A percentile compares a stretch with the other conserved stretches of the same genome.
Conservation (phyloP, 2,797 vertebrate genomes). For the Ispidina picta region DNA sequence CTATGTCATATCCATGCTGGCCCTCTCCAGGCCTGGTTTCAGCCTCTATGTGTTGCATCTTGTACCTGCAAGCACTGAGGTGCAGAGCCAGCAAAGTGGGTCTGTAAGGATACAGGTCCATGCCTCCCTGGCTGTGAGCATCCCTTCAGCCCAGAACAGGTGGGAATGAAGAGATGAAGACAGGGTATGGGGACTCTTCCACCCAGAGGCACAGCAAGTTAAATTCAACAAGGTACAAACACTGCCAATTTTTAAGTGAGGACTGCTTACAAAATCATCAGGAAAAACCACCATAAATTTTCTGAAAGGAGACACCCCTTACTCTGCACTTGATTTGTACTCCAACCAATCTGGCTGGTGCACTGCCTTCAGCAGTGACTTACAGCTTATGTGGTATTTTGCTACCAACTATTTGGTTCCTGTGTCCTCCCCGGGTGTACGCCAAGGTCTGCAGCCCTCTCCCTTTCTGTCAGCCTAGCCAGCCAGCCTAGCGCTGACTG, state of each 20-base stretch:
- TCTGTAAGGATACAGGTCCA: neutral
- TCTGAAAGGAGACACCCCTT: neutral
- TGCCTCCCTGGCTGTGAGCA: rapidly evolving
- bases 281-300: neutral
- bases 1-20: neutral
- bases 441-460: neutral
- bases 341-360: neutral
- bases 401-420: neutral
- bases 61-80: neutral
- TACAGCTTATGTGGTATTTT: neutral
- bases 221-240: neutral
- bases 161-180: neutral
- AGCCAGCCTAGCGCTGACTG: neutral
- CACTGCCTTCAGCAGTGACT: neutral
- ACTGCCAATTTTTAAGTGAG: neutral
- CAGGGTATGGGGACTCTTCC: neutral
- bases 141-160: neutral
- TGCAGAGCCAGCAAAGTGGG: neutral
- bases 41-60: rapidly evolving
- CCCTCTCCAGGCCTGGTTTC: neutral
- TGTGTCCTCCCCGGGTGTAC: rapidly evolving
- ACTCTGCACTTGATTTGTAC: neutral
- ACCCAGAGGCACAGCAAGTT: neutral
- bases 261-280: neutral
- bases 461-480: rapidly evolving